Conservation (phyloP, 2,113 vertebrate genomes). For the Mustelus asterias region DNA sequence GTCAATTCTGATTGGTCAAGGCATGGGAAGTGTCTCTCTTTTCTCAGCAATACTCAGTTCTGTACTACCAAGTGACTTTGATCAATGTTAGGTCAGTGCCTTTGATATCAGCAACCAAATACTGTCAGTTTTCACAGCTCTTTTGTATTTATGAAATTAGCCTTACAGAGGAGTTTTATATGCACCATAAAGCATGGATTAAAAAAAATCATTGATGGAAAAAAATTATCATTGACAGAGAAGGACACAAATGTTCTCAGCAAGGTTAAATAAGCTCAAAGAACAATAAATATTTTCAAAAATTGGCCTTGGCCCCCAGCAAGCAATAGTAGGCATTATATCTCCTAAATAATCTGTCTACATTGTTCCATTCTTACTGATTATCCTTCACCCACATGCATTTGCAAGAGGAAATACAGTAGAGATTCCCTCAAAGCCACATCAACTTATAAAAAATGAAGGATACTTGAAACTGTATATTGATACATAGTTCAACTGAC, state of each 20-base stretch:
- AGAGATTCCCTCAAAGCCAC: neutral
- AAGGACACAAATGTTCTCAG: neutral
- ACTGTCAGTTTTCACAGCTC: neutral
- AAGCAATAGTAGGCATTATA: neutral
- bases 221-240: neutral
- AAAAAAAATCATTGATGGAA: neutral
- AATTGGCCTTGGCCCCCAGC: neutral
- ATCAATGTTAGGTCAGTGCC: neutral
- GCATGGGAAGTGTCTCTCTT: too few relatives aligned
- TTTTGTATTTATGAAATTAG: neutral
- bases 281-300: neutral
- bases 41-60: too few relatives aligned
- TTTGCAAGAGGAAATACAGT: neutral
- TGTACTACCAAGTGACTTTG: neutral
- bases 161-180: neutral
- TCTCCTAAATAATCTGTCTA: neutral
- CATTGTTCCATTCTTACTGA: neutral
- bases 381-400: neutral
- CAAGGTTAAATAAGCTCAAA: neutral
- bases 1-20: too few relatives aligned
- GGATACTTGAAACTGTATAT: neutral
- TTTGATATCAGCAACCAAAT: neutral
- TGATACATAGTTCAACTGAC: neutral
- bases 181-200: neutral
- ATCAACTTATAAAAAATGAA: neutral